A percentile compares a stretch with the other conserved stretches of the same genome.
Evolutionary conservation across 2,888 invertebrate species (phyloP).

Genomic region (Cremastobaeus sp.): DNA sequence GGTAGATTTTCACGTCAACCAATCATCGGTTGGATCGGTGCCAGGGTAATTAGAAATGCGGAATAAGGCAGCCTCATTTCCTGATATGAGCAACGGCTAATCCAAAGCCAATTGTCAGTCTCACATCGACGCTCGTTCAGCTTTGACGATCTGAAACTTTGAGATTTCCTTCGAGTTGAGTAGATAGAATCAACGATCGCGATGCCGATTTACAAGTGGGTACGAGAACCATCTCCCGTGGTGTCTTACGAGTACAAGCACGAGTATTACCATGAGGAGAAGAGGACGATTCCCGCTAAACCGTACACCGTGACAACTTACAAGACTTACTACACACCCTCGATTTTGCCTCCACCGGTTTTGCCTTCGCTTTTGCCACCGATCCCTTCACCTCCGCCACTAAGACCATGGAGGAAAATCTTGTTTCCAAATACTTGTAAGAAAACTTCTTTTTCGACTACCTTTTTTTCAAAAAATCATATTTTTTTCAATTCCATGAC

Average conservation of each 20-base stretch:
- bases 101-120: slow-evolving; percentile 50
- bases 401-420: slow-evolving; percentile 46
- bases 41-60: slow-evolving; percentile 65
- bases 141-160: slow-evolving; percentile 23
- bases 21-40: slow-evolving; percentile 62
- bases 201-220: slow-evolving; percentile 32
- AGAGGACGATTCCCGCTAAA: slow-evolving; percentile 34
- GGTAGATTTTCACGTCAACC: no score
- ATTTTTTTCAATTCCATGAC: no score
- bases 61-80: slow-evolving; percentile 54
- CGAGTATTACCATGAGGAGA: slow-evolving; percentile 49
- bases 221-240: slow-evolving; percentile 29
- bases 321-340: slow-evolving; percentile 31
- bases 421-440: slow-evolving; percentile 46
- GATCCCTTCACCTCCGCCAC: slow-evolving; percentile 36
- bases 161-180: slow-evolving; percentile 8
- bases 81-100: slow-evolving; percentile 44
- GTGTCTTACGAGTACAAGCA: slow-evolving; percentile 55
- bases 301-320: slow-evolving; percentile 52
- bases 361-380: slow-evolving; percentile 33
- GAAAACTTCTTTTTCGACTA: neutral
- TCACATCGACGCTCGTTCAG: slow-evolving; percentile 40
- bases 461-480: neutral
- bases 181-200: slow-evolving; percentile 4
- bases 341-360: slow-evolving; percentile 32